Base-by-base conservation (phyloP, 2,888 invertebrate species). In the Rhingia rostrata region DNA sequence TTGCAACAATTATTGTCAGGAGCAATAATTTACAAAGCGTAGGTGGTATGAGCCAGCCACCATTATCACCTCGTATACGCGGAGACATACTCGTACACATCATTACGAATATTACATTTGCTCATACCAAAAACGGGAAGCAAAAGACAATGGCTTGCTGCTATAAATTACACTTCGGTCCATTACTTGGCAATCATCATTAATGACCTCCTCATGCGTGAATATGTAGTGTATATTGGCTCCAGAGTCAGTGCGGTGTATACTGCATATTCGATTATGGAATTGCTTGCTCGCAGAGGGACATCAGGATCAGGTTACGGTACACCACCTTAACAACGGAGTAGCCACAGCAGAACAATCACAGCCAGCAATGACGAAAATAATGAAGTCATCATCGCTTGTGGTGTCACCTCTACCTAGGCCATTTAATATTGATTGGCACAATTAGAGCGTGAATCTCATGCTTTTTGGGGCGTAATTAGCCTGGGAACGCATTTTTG, bases 171-270 rank as follows among this genome's bases (percentile, higher is more conserved):
- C 67, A 33, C 67, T 63, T 78, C 72, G 78, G 82, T 73, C 82
- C 82, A 83, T 83, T 83, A 83, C 82, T 78, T 83, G 73, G 73
- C 82, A 83, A 83, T 83, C 78, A 78, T 73, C 78, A 83, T 78
- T 78, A 83, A 78, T 67, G 82, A 45, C 72, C 63, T 78, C 72
- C 67, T 83, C 82, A 78, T 83, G 82, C 82, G 78, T 82, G 66
- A 78, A 82, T 67, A 54, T 64, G 47, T 53, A 49, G 61, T 64
- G 47, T 53, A 49, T 53, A 51, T 41, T 37, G 14, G 14, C 10
- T 12, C 37, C 22, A 22, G 22, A 22, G 22, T 1, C 22, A 22
- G 22, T 22, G 22, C 22, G 22, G 22, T 22, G 22, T 22, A 22
- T 22, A 22, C 22, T 22, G 22, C 22, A n/a, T 69, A 41, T 74